Evolutionary conservation across 2,113 vertebrate species (phyloP).

Genomic region (Chaetorhynchus papuensis): DNA sequence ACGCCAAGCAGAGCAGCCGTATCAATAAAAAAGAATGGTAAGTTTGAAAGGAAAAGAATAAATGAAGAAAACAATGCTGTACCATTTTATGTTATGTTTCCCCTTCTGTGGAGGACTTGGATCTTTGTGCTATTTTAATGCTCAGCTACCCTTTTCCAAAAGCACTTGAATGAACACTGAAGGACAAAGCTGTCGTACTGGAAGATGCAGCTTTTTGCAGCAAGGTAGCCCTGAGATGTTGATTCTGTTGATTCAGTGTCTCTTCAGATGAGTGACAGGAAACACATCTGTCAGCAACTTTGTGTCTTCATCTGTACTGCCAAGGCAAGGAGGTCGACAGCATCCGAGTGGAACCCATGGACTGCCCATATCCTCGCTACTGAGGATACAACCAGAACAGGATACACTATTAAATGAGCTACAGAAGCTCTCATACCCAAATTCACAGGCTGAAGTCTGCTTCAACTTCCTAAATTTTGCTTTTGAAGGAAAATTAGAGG

Average conservation of each 20-base stretch:
- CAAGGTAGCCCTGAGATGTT: background rate
- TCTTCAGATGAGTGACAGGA: conserved; percentile 7
- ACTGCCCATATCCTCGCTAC: background rate
- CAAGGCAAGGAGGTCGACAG: background rate
- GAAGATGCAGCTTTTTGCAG: background rate
- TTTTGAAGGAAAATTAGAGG: background rate
- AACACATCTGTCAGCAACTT: conserved; percentile 27
- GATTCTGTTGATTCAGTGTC: conserved; percentile 66
- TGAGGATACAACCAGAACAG: background rate
- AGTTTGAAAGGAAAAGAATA: background rate
- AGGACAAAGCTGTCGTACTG: conserved; percentile 58
- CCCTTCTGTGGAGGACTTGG: background rate
- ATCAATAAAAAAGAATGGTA: background rate
- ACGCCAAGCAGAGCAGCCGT: background rate
- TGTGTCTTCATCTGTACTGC: background rate
- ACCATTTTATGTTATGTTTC: background rate
- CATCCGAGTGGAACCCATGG: background rate
- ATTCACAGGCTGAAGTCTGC: background rate
- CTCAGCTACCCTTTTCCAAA: conserved; percentile 35
- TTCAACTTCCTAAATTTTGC: background rate
- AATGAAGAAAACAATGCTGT: background rate
- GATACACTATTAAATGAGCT: background rate
- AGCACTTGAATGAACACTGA: conserved; percentile 8
- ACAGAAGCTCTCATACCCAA: background rate
- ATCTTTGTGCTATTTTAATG: conserved; percentile 43